Percentiles rank a stretch among this genome's conserved stretches.
Evolutionary conservation across 2,888 invertebrate species (phyloP).

Genomic region (Pediacus dermestoides): DNA sequence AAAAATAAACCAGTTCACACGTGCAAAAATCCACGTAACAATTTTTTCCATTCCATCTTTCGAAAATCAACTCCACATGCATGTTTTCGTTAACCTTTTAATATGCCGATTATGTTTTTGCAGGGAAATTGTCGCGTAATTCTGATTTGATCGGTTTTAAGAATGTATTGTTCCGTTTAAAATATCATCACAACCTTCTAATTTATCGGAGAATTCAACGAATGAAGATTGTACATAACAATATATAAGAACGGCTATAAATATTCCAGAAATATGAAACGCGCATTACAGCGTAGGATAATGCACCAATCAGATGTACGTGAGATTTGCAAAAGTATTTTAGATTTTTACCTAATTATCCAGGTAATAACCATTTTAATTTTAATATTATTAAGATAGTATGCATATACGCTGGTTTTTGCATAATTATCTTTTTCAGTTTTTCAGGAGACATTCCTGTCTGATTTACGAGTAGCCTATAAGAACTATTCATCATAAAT

Average conservation of each 20-base stretch:
- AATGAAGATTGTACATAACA: conserved; percentile 33
- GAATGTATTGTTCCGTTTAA: conserved; percentile 24
- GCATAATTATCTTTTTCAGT: no score
- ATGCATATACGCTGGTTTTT: no score
- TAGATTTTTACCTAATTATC: no score
- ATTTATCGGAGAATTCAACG: conserved; percentile 28
- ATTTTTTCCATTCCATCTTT: conserved; percentile 17
- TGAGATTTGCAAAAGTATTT: no score
- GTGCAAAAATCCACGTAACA: conserved; percentile 16
- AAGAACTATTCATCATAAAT: no score
- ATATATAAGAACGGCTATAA: conserved; percentile 16
- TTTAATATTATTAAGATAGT: no score
- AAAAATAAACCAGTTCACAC: conserved; percentile 19
- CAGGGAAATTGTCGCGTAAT: conserved; percentile 19
- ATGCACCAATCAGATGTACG: no score
- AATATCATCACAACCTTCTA: conserved; percentile 28
- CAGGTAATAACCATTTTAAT: no score
- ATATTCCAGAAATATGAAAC: conserved; percentile 11
- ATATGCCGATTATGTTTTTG: conserved; percentile 25
- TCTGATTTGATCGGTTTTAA: conserved; percentile 25
- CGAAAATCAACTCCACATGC: conserved; percentile 18
- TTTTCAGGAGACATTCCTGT: no score
- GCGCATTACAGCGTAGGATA: no score
- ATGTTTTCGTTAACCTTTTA: conserved; percentile 18
- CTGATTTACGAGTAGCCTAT: no score